Percentiles rank a stretch among this genome's conserved stretches.
Evolutionary conservation across 2,113 vertebrate species (phyloP).

Genomic region (Passer montanus): DNA sequence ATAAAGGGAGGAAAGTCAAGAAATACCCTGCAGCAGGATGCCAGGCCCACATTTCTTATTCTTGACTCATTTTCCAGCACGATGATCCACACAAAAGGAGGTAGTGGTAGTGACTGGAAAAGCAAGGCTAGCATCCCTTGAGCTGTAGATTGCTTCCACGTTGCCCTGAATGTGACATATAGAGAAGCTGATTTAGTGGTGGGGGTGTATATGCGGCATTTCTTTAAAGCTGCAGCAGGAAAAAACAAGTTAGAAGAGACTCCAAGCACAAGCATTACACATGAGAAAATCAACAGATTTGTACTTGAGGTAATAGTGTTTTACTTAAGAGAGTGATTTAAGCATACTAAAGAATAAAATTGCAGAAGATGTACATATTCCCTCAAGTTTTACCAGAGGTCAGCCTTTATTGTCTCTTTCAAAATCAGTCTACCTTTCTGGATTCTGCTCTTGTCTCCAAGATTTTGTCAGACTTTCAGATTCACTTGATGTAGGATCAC

Average conservation of each 20-base stretch:
- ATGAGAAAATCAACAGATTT: not conserved
- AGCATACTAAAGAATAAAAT: not conserved
- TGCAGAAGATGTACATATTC: fast-evolving
- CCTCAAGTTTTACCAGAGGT: not conserved
- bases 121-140: not conserved
- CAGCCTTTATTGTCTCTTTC: not conserved
- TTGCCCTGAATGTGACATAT: not conserved
- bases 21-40: not conserved
- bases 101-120: not conserved
- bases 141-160: not conserved
- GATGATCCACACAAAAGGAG: not conserved
- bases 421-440: not conserved
- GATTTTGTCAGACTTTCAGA: not conserved
- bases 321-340: not conserved
- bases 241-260: not conserved
- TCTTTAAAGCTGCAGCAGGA: not conserved
- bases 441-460: not conserved
- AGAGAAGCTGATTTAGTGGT: not conserved
- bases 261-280: not conserved
- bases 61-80: not conserved
- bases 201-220: not conserved
- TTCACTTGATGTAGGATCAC: not conserved
- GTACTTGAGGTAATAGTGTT: not conserved
- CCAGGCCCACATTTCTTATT: not conserved
- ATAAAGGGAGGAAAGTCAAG: not conserved